Evolutionary conservation across 2,797 vertebrate species (phyloP), one percentile per base, ranked within the genome.

Genomic region (Pogoniulus pusillus): DNA sequence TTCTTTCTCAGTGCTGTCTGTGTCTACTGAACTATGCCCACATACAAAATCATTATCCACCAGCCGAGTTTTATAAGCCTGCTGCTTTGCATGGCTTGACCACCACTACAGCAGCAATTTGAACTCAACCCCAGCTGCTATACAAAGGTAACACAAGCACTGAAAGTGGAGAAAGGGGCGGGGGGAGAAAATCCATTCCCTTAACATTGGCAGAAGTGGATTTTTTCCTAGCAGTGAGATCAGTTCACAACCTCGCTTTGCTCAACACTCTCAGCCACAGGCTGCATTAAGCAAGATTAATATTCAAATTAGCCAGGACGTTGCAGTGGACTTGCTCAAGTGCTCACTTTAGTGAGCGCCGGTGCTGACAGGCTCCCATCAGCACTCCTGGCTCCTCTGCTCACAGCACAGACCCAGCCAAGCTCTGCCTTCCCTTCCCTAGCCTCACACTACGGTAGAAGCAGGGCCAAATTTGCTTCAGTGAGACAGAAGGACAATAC

Each of bases 61-160:
- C n/a, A 16, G 35, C 71, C 4, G 3, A 34, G 29, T 20, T 45
- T 9, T n/a, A 8, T 4, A 22, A 43, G 15, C 15, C 2, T 0
- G 0, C 9, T 26, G 32, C 0, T 29, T 19, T 24, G 12, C 6
- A 18, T 2, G 11, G n/a, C 20, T 30, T 1, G 3, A 9, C 34
- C 32, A 6, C 12, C 5, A 0, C 1, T 9, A 37, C 9, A 37
- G 37, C 35, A 64, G 24, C 32, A 11, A 9, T 6, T 15, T 15
- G 32, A 58, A 53, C 13, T n/a, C 65, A 24, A 85, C 53, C 16
- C 10, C 37, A 15, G 13, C 10, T 1, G 4, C 12, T 5, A 19
- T 1, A 43, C 51, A n/a, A 8, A 66, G 6, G 5, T 62, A 20
- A 26, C 57, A 16, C 23, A 10, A 30, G 20, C 84, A 29, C 29